Evolutionary conservation across 2,113 vertebrate genomes (phyloP), one percentile per base, ranked within the genome.

Genomic region (Plectropomus leopardus): DNA sequence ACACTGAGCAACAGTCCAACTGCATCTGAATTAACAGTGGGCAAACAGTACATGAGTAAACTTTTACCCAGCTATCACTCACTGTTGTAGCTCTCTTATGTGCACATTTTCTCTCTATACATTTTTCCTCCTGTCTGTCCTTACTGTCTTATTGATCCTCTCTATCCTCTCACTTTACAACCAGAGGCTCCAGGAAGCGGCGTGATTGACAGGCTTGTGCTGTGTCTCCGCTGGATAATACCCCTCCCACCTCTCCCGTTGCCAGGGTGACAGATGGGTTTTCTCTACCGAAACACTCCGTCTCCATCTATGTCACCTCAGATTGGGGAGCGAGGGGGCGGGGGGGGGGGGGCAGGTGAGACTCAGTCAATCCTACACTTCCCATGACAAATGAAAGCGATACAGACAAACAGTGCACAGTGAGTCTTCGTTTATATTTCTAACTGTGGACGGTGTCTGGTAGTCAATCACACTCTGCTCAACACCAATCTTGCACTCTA

Each of bases 201-300:
- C 0, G 1, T 83, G 90, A 93, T 74, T 89, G 89, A 92, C 90
- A 85, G 72, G 66, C 66, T 79, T 64, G 70, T 54, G 48, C 73
- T 82, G 68, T 30, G 47, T 88, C 70, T 80, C 80, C 21, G 14
- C 64, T 78, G 83, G 78, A 82, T 88, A 70, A 78, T 54, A 72
- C 59, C 77, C 76, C 86, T 86, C 84, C 85, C 65, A 73, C 88
- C 58, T 74, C 50, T 74, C 66, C 61, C 58, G 91, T 91, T 92
- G 84, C 92, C 87, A 88, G 67, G 89, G 92, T 91, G 93, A 94
- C 88, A 82, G 88, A 93, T 90, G 89, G 78, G 84, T 83, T 91
- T 90, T 86, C 86, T 87, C 59, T 40, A 74, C 65, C 21, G 55
- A 90, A 90, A 88, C 80, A 58, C 80, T 90, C 55, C 0, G 53